phyloP scores from a whole-genome alignment of 2,797 vertebrate species.

The Sebastes kiyomatsui region DNA sequence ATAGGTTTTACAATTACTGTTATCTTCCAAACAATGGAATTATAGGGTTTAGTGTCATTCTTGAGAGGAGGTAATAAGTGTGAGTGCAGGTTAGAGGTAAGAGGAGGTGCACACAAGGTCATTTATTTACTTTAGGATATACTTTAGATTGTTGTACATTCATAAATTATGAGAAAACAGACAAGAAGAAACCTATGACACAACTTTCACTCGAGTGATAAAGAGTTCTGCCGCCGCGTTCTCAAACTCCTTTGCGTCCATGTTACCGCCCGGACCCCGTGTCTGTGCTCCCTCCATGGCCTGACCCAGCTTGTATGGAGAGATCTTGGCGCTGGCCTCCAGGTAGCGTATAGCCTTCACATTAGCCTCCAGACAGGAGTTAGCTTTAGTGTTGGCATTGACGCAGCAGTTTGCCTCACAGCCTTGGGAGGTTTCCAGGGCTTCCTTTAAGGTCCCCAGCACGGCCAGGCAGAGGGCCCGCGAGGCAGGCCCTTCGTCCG shows the following conservation, averaged over 20 bases:
- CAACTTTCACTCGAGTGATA: conserved; percentile 88
- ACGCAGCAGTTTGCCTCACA: conserved; percentile 35
- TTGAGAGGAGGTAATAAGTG: neutral
- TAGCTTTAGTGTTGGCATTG: conserved; percentile 63
- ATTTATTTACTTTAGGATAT: conserved; percentile 1
- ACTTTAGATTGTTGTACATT: conserved; percentile 1
- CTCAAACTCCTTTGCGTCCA: conserved; percentile 93
- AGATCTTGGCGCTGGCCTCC: conserved; percentile 91
- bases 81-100: neutral
- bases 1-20: neutral
- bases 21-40: neutral
- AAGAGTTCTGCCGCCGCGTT: conserved; percentile 89
- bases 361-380: conserved; percentile 77
- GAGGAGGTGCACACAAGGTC: neutral
- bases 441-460: conserved; percentile 88
- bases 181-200: conserved; percentile 73
- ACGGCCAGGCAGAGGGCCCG: conserved; percentile 85
- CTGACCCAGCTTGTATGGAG: conserved; percentile 85
- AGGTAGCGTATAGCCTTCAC: conserved; percentile 83
- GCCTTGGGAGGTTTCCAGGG: conserved; percentile 79
- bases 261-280: conserved; percentile 72
- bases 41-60: conserved; percentile 6
- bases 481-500: conserved; percentile 73
- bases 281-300: conserved; percentile 85
- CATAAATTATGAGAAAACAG: neutral